phyloP scores from a whole-genome alignment of 2,113 vertebrate genomes.

The Enhydra lutris region DNA sequence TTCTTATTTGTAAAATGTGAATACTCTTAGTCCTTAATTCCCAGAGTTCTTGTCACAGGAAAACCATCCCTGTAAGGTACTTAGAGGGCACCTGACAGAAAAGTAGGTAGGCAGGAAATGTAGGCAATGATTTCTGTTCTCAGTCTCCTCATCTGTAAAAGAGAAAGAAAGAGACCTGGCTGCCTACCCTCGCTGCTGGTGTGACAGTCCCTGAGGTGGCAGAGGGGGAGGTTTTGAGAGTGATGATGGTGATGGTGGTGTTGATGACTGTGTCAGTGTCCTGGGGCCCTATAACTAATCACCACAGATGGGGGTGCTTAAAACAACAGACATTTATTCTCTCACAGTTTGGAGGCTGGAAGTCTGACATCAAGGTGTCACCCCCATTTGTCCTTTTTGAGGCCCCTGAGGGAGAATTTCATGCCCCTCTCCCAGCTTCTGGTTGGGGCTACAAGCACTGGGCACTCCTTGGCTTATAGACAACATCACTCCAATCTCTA shows the following conservation, averaged over 20 bases:
- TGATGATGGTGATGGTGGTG: not conserved
- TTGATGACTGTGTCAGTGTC: not conserved
- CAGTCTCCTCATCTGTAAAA: not conserved
- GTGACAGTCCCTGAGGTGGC: not conserved
- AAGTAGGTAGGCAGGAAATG: not conserved
- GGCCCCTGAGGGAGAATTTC: not conserved
- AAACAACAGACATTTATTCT: not conserved
- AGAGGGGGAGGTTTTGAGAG: accelerated
- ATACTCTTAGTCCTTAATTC: not conserved
- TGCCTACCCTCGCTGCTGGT: not conserved
- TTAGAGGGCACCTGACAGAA: not conserved
- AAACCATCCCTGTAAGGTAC: not conserved
- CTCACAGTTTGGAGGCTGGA: not conserved
- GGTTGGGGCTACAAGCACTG: too few relatives aligned
- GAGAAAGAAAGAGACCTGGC: not conserved
- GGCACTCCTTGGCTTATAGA: too few relatives aligned
- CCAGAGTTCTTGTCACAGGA: not conserved
- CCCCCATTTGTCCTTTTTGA: too few relatives aligned
- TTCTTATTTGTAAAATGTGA: not conserved
- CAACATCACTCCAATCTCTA: not conserved
- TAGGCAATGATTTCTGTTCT: not conserved
- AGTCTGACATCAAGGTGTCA: not conserved
- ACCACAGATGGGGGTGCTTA: accelerated
- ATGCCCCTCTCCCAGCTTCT: not conserved
- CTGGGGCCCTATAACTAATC: too few relatives aligned